Base-by-base conservation (phyloP, 1,140 invertebrate genomes). In the Caenorhabditis remanei region DNA sequence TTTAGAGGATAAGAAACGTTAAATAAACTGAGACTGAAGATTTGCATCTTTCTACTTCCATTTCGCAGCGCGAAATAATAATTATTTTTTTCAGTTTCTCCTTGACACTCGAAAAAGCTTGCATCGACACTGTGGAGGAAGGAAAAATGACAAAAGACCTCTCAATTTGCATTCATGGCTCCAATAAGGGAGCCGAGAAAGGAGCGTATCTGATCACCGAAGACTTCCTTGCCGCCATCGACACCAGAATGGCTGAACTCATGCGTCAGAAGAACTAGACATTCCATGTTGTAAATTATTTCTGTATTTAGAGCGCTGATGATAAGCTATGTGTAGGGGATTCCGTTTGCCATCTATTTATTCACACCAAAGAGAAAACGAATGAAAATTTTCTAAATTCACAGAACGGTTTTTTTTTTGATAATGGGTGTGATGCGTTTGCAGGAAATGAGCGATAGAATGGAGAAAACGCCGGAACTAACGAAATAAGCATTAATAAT, bases 61-160 rank as follows among this genome's bases (percentile, higher is more conserved):
- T 32, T 32, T 32, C 32, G 0, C 32, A 32, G 32, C 32, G 32
- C 32, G 32, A 32, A 32, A 32, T n/a, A 32, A 32, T 1, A 2
- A 32, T 32, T 2, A 32, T 32, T 0, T 32, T n/a, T 32, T 88
- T 46, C 71, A 91, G 90, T 43, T 92, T 92, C 83, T 88, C 92
- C 3, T 94, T 96, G 87, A 95, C 94, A 43, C 93, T 99, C 48
- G 98, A 99, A 92, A 94, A 94, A 89, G 97, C 97, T 5, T 99
- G 97, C 93, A 94, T 99, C 84, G 95, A 96, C 87, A 99, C 98
- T 0, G 98, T 99, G 89, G 97, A 99, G 93, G 94, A 95, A 84
- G 98, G 97, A 24, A 94, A 94, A 75, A 98, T 99, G 97, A 99
- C 98, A n/a, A 99, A 99, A 93, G 98, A 99, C 95, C 94, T 99